phyloP scores from a whole-genome alignment of 2,888 invertebrate genomes.

The Eurytoma adleriae region DNA sequence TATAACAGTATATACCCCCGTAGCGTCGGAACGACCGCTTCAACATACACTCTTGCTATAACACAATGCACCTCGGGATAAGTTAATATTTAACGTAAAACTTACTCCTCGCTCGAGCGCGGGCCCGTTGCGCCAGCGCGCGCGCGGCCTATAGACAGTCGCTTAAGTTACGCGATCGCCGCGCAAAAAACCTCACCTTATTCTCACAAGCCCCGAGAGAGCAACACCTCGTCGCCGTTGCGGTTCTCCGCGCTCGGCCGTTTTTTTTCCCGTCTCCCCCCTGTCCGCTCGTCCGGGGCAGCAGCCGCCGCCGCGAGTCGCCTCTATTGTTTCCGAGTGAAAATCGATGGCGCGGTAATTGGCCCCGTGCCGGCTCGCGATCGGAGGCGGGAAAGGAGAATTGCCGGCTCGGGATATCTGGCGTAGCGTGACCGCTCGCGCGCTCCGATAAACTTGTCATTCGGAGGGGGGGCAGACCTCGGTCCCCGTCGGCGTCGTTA shows the following conservation, averaged over 20 bases:
- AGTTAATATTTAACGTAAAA: slow-evolving; percentile 50
- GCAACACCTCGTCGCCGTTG: slow-evolving; percentile 39
- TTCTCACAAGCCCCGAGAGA: not conserved
- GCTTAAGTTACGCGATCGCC: not conserved
- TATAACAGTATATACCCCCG: not conserved
- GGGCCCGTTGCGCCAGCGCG: not conserved
- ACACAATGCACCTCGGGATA: slow-evolving; percentile 29
- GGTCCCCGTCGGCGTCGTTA: too few species aligned
- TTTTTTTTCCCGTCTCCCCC: slow-evolving; percentile 1
- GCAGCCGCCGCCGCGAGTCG: not conserved
- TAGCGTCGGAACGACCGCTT: too few species aligned
- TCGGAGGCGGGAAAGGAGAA: slow-evolving; percentile 54
- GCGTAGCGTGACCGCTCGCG: slow-evolving; percentile 55
- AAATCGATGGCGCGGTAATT: slow-evolving; percentile 56
- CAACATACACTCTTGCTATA: slow-evolving; percentile 1
- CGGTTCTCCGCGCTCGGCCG: slow-evolving; percentile 30
- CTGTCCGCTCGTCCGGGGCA: not conserved
- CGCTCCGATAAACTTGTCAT: slow-evolving; percentile 61
- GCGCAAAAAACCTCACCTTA: slow-evolving; percentile 30
- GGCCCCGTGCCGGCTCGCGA: slow-evolving; percentile 31
- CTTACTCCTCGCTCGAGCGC: not conserved
- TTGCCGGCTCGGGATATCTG: slow-evolving; percentile 46
- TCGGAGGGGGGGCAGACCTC: slow-evolving; percentile 12
- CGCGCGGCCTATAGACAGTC: not conserved
- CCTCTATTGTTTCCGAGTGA: slow-evolving; percentile 54